These are phyloP conservation scores for Hydrophis major DNA, from an alignment of 2,797 vertebrate species.

Conservation along the genomic window DNA sequence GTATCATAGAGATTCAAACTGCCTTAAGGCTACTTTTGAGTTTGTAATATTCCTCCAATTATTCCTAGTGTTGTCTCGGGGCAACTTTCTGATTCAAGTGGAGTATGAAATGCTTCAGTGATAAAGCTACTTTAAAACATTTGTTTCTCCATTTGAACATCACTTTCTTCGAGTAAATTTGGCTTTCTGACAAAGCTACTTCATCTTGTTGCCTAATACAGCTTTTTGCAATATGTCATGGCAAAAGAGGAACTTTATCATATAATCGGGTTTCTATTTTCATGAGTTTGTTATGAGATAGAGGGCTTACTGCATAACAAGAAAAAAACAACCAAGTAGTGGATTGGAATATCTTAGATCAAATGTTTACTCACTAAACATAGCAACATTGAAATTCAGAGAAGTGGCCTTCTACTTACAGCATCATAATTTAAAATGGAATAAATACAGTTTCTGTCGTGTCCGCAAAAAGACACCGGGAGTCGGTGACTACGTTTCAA, in stretches of 20 bases:
- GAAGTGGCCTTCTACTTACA: not conserved
- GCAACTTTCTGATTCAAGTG: not conserved
- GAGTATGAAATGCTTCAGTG: not conserved
- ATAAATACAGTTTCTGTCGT: not conserved
- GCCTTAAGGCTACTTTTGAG: not conserved
- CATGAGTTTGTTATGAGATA: not conserved
- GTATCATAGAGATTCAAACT: not conserved
- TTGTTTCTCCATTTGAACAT: not conserved
- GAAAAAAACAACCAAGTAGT: not conserved
- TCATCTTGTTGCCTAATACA: not conserved
- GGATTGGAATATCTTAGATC: not conserved
- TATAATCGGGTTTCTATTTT: not conserved
- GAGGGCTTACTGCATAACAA: not conserved
- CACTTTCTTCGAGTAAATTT: not conserved
- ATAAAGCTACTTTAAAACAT: not conserved
- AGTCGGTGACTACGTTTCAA: too few species aligned
- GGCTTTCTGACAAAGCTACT: not conserved
- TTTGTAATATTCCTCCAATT: not conserved
- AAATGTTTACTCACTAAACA: not conserved
- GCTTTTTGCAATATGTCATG: not conserved
- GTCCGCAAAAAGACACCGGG: too few species aligned
- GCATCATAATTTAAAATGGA: not conserved
- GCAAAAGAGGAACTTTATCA: not conserved
- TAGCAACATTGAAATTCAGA: not conserved
- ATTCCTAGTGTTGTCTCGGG: not conserved